Evolutionary conservation across 2,888 invertebrate species (phyloP).

Genomic region (Rhagium mordax): DNA sequence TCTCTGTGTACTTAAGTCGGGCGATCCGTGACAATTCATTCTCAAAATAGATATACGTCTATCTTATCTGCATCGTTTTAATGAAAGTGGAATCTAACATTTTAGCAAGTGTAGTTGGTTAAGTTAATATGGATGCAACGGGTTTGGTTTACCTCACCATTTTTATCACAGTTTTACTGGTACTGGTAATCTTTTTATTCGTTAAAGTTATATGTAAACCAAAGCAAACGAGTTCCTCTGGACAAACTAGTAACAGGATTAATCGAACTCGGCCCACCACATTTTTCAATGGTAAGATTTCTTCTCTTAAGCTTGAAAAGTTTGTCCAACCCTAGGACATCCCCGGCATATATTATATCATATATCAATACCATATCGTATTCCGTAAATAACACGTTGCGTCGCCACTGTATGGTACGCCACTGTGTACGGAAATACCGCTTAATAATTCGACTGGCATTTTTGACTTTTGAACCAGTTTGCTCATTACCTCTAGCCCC

Average conservation of each 20-base stretch:
- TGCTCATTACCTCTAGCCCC: neutral
- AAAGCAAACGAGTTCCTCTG: conserved; percentile 4
- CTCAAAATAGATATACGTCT: conserved; percentile 16
- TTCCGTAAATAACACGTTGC: neutral
- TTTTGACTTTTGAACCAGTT: neutral
- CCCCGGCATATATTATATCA: too few relatives aligned
- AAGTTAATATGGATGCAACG: conserved; percentile 10
- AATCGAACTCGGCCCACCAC: neutral
- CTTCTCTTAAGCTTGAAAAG: neutral
- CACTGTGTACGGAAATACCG: neutral
- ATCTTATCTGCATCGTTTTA: conserved; percentile 26
- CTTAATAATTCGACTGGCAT: neutral
- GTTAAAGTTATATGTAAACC: conserved; percentile 13
- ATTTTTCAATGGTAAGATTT: neutral
- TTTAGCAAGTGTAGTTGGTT: conserved; percentile 1
- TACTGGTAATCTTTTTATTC: neutral
- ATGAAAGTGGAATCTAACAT: conserved; percentile 15
- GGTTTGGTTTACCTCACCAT: neutral
- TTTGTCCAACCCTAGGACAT: too few relatives aligned
- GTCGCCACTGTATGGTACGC: neutral
- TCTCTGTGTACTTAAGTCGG: conserved; percentile 14
- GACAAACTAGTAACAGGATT: too few relatives aligned
- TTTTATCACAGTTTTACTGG: conserved; percentile 7
- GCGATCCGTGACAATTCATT: conserved; percentile 7
- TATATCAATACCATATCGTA: too few relatives aligned